Conservation (phyloP, 2,888 invertebrate genomes). For the Eurois occulta region DNA sequence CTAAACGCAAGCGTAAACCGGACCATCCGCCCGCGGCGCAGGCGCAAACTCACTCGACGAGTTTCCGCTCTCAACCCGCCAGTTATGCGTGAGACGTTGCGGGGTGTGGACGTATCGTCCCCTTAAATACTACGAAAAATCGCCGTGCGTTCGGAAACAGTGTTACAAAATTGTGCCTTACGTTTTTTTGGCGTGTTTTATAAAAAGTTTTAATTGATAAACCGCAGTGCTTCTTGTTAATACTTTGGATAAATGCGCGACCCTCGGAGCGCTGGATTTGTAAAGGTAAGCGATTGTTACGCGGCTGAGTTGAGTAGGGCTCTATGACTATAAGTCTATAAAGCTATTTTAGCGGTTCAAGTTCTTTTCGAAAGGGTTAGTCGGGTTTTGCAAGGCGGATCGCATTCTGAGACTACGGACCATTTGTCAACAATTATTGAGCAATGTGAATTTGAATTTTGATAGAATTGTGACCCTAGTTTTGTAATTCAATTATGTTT, state of each 20-base stretch:
- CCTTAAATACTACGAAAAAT: constrained; percentile 72
- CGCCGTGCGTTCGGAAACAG: constrained; percentile 83
- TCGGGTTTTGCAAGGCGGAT: constrained; percentile 83
- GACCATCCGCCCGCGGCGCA: constrained; percentile 85
- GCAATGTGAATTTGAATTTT: constrained; percentile 74
- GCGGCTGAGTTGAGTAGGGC: constrained; percentile 78
- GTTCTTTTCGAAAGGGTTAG: constrained; percentile 80
- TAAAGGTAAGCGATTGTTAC: constrained; percentile 82
- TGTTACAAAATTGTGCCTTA: constrained; percentile 82
- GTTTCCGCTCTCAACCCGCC: constrained; percentile 76
- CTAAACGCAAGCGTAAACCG: constrained; percentile 83
- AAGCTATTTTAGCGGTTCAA: constrained; percentile 73
- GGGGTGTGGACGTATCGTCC: constrained; percentile 76
- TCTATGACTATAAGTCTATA: constrained; percentile 74
- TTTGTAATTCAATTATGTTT: constrained; percentile 71
- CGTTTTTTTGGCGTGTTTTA: constrained; percentile 75
- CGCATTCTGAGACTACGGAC: constrained; percentile 79
- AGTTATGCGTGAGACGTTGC: constrained; percentile 83
- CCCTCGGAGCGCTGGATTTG: constrained; percentile 70
- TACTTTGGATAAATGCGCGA: constrained; percentile 78
- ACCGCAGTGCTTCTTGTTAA: constrained; percentile 70
- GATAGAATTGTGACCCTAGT: constrained; percentile 69
- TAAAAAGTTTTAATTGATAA: constrained; percentile 74
- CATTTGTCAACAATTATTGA: constrained; percentile 86
- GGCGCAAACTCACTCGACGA: constrained; percentile 82